A percentile compares a stretch with the other conserved stretches of the same genome.
Evolutionary conservation across 2,888 invertebrate genomes (phyloP).

Genomic region (Macrophya annulata): DNA sequence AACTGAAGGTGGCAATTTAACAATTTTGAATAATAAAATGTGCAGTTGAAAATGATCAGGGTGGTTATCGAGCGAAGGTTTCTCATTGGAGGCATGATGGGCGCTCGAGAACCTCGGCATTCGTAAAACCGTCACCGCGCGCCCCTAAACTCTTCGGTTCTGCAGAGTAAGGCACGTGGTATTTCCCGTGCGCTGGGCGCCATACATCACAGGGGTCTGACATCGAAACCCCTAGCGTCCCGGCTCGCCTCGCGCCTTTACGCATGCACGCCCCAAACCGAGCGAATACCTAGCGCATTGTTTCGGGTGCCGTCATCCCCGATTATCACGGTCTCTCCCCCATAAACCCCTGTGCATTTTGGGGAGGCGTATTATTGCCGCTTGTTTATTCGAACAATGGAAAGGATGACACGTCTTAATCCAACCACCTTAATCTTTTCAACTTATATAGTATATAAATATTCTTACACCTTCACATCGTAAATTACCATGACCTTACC

Average conservation of each 20-base stretch:
- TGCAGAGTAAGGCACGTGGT: constrained; percentile 70
- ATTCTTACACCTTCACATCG: constrained; percentile 5
- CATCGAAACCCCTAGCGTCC: constrained; percentile 69
- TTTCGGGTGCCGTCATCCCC: constrained; percentile 74
- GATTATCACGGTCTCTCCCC: constrained; percentile 69
- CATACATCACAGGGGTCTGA: constrained; percentile 75
- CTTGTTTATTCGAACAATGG: constrained; percentile 58
- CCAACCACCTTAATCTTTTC: constrained; percentile 54
- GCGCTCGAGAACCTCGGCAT: constrained; percentile 14
- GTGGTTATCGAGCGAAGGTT: constrained; percentile 23
- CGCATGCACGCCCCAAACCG: constrained; percentile 64
- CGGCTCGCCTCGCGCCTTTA: constrained; percentile 61
- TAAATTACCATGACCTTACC: constrained; percentile 35
- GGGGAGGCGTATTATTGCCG: constrained; percentile 57
- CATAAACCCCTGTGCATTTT: constrained; percentile 41
- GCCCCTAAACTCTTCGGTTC: constrained; percentile 63
- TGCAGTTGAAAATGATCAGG: not conserved
- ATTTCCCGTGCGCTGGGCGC: constrained; percentile 72
- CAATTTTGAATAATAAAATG: not conserved
- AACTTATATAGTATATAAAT: not conserved
- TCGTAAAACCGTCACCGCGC: constrained; percentile 27
- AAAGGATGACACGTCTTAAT: constrained; percentile 60
- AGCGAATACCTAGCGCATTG: constrained; percentile 72
- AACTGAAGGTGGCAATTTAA: not conserved
- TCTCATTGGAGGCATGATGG: not conserved